Evolutionary conservation across 2,113 vertebrate genomes (phyloP), one percentile per base, ranked within the genome.

Genomic region (Macheiramphus alcinus): DNA sequence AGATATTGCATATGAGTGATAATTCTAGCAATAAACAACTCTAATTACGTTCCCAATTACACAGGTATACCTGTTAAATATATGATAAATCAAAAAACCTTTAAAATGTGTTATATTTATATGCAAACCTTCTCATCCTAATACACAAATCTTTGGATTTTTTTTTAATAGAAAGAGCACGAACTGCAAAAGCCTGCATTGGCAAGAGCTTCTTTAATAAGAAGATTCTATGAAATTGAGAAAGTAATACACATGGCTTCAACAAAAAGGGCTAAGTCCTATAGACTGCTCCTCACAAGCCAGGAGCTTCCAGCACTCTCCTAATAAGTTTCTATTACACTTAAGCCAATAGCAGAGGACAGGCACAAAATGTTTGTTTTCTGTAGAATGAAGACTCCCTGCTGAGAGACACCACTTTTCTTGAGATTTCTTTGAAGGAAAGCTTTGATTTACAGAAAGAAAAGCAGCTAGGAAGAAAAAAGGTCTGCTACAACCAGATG

Each of bases 311-410:
- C 92, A 80, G 62, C 50, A 52, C 55, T 50, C 40, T 66, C 50
- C 55, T 74, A 92, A 74, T 59, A 89, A 62, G 56, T 29, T 81
- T 96, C 81, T 81, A 38, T 91, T 90, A 63, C 74, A 67, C 61
- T 72, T 85, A 75, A 82, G 79, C 62, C 85, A 74, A 90, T n/a
- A 79, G 65, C 43, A 88, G 52, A 88, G 21, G 90, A 88, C 90
- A 95, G 66, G 90, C 81, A 96, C 79, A 92, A 94, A 88, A 86
- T 52, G 58, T 94, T 95, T 85, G 66, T 87, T 91, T 95, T 68
- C 80, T 56, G 21, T 29, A 93, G 80, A 94, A 95, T 84, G 65
- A 89, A 89, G 90, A 53, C 76, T 80, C 76, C 87, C 90, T 96
- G 92, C 92, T 89, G 92, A 78, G 83, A 86, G 34, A 91, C 80